phyloP scores from a whole-genome alignment of 2,113 vertebrate species.

The Oreochromis niloticus region DNA sequence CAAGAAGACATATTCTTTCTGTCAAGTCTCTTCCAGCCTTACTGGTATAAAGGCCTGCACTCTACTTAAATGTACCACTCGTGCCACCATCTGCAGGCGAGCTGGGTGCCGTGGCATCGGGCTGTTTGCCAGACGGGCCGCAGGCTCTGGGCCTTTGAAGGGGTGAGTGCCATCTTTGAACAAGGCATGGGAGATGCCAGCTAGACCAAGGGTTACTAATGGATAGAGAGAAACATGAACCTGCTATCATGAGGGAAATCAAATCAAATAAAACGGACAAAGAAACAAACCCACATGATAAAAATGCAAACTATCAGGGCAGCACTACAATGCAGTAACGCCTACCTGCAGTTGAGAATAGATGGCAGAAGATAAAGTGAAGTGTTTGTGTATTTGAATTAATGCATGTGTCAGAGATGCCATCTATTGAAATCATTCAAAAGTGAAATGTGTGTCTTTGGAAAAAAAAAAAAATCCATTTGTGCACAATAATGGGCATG shows the following conservation, averaged over 20 bases:
- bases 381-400: neutral
- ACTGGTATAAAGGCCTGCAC: neutral
- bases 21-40: neutral
- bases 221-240: constrained; percentile 40
- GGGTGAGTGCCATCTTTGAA: constrained; percentile 99
- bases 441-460: neutral
- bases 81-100: constrained; percentile 79
- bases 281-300: constrained; percentile 3
- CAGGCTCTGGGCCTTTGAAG: constrained; percentile 99
- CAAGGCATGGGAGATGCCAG: constrained; percentile 81
- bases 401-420: neutral
- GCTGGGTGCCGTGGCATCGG: constrained; percentile 85
- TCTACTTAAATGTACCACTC: constrained; percentile 22
- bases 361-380: constrained; percentile 6
- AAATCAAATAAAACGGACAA: neutral
- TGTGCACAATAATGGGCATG: constrained; percentile 58
- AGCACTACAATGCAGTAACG: neutral
- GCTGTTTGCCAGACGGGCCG: constrained; percentile 96
- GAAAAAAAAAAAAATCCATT: neutral
- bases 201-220: constrained; percentile 48
- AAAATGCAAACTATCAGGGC: constrained; percentile 19
- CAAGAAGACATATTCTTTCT: neutral
- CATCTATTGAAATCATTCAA: constrained; percentile 16
- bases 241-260: constrained; percentile 33
- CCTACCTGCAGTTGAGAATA: constrained; percentile 7